Evolutionary conservation across 2,888 invertebrate genomes (phyloP).

Genomic region (Balanococcus diminutus): DNA sequence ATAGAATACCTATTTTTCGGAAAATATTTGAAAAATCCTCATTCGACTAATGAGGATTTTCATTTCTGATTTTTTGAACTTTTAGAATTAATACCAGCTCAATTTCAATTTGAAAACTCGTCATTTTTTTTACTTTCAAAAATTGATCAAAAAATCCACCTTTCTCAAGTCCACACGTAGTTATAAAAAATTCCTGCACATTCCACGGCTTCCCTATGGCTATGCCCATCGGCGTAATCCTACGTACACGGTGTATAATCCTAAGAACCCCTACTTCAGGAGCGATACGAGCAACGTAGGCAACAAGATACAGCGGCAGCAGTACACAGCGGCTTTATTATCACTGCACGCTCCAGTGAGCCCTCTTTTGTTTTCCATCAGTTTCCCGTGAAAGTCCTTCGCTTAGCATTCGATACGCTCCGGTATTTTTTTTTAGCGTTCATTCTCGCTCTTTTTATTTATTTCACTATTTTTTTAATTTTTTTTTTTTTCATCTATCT

Average conservation of each 20-base stretch:
- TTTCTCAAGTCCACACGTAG: too few relatives aligned
- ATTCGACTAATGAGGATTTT: too few relatives aligned
- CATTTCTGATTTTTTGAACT: too few relatives aligned
- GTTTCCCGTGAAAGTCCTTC: constrained; percentile 58
- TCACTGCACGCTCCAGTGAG: constrained; percentile 52
- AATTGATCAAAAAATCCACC: too few relatives aligned
- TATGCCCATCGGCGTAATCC: neutral
- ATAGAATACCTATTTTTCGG: too few relatives aligned
- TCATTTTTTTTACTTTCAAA: too few relatives aligned
- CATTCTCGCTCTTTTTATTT: constrained; percentile 55
- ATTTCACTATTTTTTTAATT: constrained; percentile 48
- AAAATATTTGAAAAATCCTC: too few relatives aligned
- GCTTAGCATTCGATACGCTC: constrained; percentile 58
- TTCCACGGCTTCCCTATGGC: neutral
- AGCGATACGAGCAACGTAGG: constrained; percentile 47
- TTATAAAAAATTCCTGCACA: neutral
- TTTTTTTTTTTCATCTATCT: constrained; percentile 42
- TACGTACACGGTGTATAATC: neutral
- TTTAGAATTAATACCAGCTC: too few relatives aligned
- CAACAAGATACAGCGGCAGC: constrained; percentile 39
- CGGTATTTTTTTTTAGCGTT: constrained; percentile 56
- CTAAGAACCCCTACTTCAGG: constrained; percentile 48
- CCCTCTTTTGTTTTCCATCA: constrained; percentile 57
- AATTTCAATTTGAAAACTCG: too few relatives aligned
- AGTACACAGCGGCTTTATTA: constrained; percentile 51